Conservation (phyloP, 53 echinoderm and acorn worm genomes). For the Luidia sarsii region DNA sequence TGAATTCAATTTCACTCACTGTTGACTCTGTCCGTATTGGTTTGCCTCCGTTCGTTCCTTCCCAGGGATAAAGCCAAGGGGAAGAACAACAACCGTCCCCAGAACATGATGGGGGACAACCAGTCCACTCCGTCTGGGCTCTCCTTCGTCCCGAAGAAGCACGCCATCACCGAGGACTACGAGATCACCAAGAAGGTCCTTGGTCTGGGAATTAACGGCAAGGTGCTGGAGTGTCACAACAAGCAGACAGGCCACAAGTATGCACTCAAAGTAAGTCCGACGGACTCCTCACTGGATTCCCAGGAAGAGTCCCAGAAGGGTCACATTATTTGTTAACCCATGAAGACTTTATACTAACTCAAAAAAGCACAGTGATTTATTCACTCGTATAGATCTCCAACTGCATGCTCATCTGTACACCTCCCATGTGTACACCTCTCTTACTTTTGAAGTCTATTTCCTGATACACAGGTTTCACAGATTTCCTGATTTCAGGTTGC, state of each 20-base stretch:
- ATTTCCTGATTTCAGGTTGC: no score
- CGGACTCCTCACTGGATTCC: background rate
- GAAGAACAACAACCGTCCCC: slow-evolving; percentile 54
- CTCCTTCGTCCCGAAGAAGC: slow-evolving; percentile 75
- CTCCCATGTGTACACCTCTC: no score
- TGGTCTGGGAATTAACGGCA: slow-evolving; percentile 97
- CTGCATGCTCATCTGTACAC: no score
- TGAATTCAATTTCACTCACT: no score
- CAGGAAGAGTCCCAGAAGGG: background rate
- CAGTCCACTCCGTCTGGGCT: slow-evolving; percentile 72
- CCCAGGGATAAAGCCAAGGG: slow-evolving; percentile 44
- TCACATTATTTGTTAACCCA: background rate
- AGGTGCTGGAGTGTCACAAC: slow-evolving; percentile 88
- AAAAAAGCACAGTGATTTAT: no score
- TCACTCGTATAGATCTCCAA: no score
- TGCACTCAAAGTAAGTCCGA: slow-evolving; percentile 81
- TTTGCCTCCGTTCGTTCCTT: no score
- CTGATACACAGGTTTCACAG: no score
- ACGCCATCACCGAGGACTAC: slow-evolving; percentile 91
- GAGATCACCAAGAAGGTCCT: slow-evolving; percentile 85
- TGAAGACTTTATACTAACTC: no score
- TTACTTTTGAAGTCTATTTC: no score
- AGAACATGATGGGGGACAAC: slow-evolving; percentile 80
- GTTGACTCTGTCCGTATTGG: no score
- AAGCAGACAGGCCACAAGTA: slow-evolving; percentile 77